Conservation (phyloP, 30 jellyfish, hydroid and myxozoan genomes). For the Chrysaora quinquecirrha region DNA sequence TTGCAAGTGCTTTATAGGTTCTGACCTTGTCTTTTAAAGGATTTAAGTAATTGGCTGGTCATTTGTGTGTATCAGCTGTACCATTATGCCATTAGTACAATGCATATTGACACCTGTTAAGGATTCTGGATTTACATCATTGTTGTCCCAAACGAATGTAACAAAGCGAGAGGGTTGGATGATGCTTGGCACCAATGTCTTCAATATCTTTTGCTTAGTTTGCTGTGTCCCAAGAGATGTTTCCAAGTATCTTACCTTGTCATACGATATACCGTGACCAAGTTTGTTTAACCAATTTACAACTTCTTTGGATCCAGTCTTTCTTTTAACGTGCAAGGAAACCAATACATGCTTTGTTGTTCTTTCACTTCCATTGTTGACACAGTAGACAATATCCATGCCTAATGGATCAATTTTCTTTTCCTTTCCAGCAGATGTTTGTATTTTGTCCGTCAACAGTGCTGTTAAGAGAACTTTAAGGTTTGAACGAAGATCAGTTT, state of each 20-base stretch:
- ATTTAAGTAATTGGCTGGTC: not conserved
- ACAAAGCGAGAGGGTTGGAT: slow-evolving; percentile 12
- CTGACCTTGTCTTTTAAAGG: not conserved
- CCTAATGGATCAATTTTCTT: slow-evolving; percentile 29
- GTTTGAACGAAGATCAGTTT: slow-evolving; percentile 25
- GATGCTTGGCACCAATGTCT: not conserved
- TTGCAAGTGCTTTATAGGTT: not conserved
- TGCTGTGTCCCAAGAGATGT: slow-evolving; percentile 32
- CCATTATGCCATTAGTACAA: slow-evolving; percentile 19
- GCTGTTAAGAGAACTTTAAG: slow-evolving; percentile 6
- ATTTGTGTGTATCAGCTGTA: not conserved
- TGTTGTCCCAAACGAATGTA: slow-evolving; percentile 51
- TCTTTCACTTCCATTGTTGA: slow-evolving; percentile 20
- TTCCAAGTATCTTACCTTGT: slow-evolving; percentile 19
- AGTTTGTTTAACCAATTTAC: slow-evolving; percentile 39
- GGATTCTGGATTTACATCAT: slow-evolving; percentile 48
- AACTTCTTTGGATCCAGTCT: slow-evolving; percentile 39
- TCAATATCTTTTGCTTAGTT: not conserved
- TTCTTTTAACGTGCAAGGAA: slow-evolving; percentile 13
- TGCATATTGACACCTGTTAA: slow-evolving; percentile 40
- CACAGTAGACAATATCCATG: slow-evolving; percentile 30
- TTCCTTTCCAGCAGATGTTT: not conserved
- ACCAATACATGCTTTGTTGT: slow-evolving; percentile 23
- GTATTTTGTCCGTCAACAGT: slow-evolving; percentile 7
- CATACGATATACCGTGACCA: slow-evolving; percentile 49